Base-by-base conservation (phyloP, 2,888 invertebrate species). In the Adelphocoris suturalis region DNA sequence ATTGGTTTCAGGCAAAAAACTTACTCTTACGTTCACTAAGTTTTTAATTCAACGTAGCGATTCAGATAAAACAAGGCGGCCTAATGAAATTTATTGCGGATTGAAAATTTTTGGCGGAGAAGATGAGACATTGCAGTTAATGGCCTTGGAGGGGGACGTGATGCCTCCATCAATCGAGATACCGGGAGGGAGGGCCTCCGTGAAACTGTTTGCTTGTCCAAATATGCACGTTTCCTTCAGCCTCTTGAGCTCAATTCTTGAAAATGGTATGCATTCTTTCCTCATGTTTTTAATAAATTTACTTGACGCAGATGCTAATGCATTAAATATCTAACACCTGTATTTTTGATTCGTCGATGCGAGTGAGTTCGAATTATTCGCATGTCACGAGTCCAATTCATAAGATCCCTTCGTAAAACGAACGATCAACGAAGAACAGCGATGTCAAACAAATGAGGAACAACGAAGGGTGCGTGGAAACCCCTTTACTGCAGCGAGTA, bases 1-100 rank as follows among this genome's bases (percentile, higher is more conserved):
- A 68, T 13, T 19, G 48, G n/a, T 84, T 90, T 16, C 61, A 90
- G 90, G 89, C 23, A 82, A 84, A 55, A 76, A 55, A 16, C 46
- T 90, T 46, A 90, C 89, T 14, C 47, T 90, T 0, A 89, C 89
- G 14, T 85, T 89, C 52, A 80, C 78, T 57, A 52, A 76, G 12
- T 46, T 90, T 61, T 75, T 84, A 23, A 46, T 90, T 0, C 86
- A 52, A 4, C 82, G 19, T 3, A 82, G 23, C 28, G 23, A 12
- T n/a, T 2, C 5, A 3, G 57, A 47, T 2, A 46, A n/a, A 3
- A 47, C 48, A 11, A 16, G 12, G 47, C 12, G 5, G 0, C 9
- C n/a, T 7, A 28, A 11, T 27, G 37, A 12, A 76, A 37, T n/a
- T 11, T 13, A 78, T 11, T 46, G 4, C 4, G 13, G 48, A 47